Evolutionary conservation across 2,113 vertebrate genomes (phyloP).

Genomic region (Erpornis zantholeuca): DNA sequence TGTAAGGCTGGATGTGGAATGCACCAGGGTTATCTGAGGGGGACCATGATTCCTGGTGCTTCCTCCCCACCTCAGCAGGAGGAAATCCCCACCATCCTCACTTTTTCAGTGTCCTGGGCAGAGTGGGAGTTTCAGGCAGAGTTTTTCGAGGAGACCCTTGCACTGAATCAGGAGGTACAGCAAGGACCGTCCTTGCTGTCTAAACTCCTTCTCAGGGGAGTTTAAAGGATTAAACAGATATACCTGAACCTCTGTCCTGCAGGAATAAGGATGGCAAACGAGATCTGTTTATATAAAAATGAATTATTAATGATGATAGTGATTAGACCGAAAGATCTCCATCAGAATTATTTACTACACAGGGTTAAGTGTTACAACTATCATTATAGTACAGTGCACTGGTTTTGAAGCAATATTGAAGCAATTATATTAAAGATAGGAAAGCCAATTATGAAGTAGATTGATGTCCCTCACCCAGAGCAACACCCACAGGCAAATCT

Average conservation of each 20-base stretch:
- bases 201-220: not conserved
- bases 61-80: not conserved
- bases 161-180: not conserved
- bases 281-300: not conserved
- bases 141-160: not conserved
- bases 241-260: not conserved
- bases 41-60: not conserved
- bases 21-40: not conserved
- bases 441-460: not conserved
- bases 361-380: not conserved
- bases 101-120: not conserved
- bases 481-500: not conserved
- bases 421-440: not conserved
- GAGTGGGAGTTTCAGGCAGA: not conserved
- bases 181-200: not conserved
- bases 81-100: not conserved
- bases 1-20: not conserved
- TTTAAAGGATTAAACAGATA: not conserved
- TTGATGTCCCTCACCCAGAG: not conserved
- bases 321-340: not conserved
- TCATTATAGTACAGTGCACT: not conserved
- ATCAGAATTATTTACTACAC: not conserved
- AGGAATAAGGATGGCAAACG: not conserved
- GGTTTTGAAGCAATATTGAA: not conserved
- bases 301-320: not conserved